Conservation (phyloP, 2,113 vertebrate species). For the Plestiodon gilberti region DNA sequence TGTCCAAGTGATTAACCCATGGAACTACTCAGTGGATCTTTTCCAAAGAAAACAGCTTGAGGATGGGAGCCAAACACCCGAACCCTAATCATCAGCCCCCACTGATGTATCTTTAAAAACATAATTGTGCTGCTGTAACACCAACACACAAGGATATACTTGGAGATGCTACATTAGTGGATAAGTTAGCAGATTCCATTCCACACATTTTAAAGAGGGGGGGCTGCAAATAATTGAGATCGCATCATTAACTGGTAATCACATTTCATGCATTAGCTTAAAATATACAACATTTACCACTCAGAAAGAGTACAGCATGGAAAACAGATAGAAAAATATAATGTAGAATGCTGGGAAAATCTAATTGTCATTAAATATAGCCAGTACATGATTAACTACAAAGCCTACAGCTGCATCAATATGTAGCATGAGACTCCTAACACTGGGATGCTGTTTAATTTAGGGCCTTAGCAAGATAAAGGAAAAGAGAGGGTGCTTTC, state of each 20-base stretch:
- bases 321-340: constrained; percentile 15
- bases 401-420: constrained; percentile 4
- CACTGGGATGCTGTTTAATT: constrained; percentile 1
- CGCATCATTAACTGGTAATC: not conserved
- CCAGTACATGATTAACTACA: constrained; percentile 8
- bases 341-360: not conserved
- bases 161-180: not conserved
- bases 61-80: not conserved
- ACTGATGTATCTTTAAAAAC: not conserved
- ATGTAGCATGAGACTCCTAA: not conserved
- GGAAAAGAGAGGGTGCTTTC: not conserved
- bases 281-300: not conserved
- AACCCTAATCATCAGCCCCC: not conserved
- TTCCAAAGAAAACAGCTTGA: not conserved
- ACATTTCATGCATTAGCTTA: not conserved
- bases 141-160: not conserved
- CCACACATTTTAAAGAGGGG: not conserved
- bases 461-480: constrained; percentile 2
- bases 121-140: not conserved
- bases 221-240: not conserved
- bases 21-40: not conserved
- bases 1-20: not conserved
- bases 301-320: constrained; percentile 13
- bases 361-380: constrained; percentile 12
- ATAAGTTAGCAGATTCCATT: not conserved